phyloP scores from a whole-genome alignment of 2,888 invertebrate genomes.

The Noctua janthe region DNA sequence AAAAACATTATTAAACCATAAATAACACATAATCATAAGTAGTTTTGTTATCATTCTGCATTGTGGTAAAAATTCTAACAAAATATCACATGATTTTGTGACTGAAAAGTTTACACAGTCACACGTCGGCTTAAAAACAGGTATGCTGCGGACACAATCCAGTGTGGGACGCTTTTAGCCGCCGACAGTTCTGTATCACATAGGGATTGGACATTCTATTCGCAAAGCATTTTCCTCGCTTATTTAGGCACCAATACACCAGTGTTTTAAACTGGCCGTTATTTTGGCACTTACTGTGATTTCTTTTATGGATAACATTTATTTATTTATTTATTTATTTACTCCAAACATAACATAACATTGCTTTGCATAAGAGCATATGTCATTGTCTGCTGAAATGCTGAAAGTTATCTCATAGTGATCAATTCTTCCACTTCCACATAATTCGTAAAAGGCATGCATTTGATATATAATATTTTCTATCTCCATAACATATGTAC shows the following conservation, averaged over 20 bases:
- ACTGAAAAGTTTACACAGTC: conserved; percentile 5
- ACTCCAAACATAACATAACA: background rate
- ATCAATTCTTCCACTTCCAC: background rate
- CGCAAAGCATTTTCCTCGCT: background rate
- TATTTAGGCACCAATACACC: background rate
- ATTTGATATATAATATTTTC: background rate
- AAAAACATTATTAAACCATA: background rate
- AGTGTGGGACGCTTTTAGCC: conserved; percentile 16
- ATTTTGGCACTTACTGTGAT: background rate
- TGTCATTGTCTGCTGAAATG: background rate
- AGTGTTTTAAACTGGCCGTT: background rate
- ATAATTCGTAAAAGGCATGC: background rate
- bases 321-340: too few relatives aligned
- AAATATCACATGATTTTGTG: conserved; percentile 19
- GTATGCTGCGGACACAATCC: conserved; percentile 18
- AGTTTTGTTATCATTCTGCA: conserved; percentile 12
- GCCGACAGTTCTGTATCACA: background rate
- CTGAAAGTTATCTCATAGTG: background rate
- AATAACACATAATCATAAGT: background rate
- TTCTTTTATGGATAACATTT: background rate
- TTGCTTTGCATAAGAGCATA: background rate
- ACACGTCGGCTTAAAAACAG: conserved; percentile 7
- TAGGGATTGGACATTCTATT: background rate
- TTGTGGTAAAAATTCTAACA: background rate
- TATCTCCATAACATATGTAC: background rate